phyloP scores from a whole-genome alignment of 2,113 vertebrate genomes.

The Crotalus tigris region DNA sequence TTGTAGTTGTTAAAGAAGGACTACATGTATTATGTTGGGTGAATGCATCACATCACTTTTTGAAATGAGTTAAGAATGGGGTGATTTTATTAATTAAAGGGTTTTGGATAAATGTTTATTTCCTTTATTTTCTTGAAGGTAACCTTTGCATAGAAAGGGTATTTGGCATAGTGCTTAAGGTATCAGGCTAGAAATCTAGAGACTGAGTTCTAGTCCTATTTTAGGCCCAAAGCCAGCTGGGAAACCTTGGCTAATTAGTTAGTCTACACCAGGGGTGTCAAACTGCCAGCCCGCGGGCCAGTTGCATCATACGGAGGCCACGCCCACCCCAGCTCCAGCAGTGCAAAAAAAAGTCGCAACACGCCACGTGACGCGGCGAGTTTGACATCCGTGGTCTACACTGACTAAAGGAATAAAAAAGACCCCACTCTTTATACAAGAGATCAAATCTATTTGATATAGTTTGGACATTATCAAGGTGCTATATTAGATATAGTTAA shows the following conservation, averaged over 20 bases:
- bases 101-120: not conserved
- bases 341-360: too few relatives aligned
- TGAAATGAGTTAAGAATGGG: not conserved
- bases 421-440: rapidly evolving
- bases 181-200: not conserved
- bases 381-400: not conserved
- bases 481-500: not conserved
- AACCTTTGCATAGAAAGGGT: not conserved
- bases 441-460: not conserved
- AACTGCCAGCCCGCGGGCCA: too few relatives aligned
- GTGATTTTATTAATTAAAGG: not conserved
- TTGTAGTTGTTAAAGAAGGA: not conserved
- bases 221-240: not conserved
- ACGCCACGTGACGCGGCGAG: too few relatives aligned
- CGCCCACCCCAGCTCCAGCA: too few relatives aligned
- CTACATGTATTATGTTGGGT: not conserved
- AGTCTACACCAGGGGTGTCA: too few relatives aligned
- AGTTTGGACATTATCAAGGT: not conserved
- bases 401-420: not conserved
- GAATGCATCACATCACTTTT: not conserved
- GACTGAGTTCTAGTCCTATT: not conserved
- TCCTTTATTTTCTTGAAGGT: not conserved
- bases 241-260: not conserved
- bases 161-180: not conserved
- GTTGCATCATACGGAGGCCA: too few relatives aligned